Evolutionary conservation across 2,797 vertebrate genomes (phyloP), one percentile per base, ranked within the genome.

Genomic region (Smutsia temminckii): DNA sequence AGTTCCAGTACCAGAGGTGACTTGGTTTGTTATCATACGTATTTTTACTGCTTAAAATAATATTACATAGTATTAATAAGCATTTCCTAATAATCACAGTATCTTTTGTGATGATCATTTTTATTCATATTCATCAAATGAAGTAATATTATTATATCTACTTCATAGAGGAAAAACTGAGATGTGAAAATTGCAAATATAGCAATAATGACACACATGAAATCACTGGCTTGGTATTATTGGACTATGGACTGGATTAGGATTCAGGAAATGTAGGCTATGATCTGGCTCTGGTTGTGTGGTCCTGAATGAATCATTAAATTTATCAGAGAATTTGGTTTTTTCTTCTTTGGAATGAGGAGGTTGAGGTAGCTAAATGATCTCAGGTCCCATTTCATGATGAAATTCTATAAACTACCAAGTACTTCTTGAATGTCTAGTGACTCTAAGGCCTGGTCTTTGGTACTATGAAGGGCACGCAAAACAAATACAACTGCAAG

Each of bases 41-140:
- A 53, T 74, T 51, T 92, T 77, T 64, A 93, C 14, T 94, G 25
- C 74, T 90, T 64, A 81, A 85, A 95, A 93, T 8, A 81, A 53
- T 40, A 74, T n/a, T 96, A 91, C 53, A 20, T 53, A 55, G n/a
- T 75, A 63, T 72, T 72, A 71, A 63, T 46, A 91, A 79, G 75
- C 84, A 74, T 77, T 89, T 86, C 29, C 32, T 91, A 49, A 71
- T 94, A 94, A 89, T 88, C 83, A 87, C 8, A 83, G 51, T 57
- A n/a, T 69, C 66, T 6, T 8, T 91, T 95, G 27, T 86, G 23
- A 72, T 87, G 37, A 83, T 80, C 40, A 83, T 51, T 97, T 96
- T 95, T 95, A 85, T 85, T 92, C 74, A 29, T 93, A 84, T 51
- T 86, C 9, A 79, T 59, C 23, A 80, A 84, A 89, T 72, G 18